Evolutionary conservation across 2,888 invertebrate genomes (phyloP).

Genomic region (Plebejus argus): DNA sequence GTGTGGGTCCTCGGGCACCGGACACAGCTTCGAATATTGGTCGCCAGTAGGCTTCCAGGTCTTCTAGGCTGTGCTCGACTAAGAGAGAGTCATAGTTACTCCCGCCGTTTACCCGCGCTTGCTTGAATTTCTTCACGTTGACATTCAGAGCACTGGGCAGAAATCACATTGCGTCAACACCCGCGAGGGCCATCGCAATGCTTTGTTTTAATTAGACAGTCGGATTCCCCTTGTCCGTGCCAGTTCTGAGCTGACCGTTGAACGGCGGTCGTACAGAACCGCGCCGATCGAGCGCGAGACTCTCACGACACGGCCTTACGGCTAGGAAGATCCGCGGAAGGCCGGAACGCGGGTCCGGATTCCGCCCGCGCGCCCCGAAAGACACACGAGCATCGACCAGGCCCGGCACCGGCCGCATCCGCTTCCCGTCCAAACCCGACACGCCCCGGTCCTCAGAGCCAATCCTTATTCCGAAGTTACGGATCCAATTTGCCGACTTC

Average conservation of each 20-base stretch:
- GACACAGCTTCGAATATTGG: conserved; percentile 40
- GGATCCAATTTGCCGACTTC: conserved; percentile 85
- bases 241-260: conserved; percentile 45
- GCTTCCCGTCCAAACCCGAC: conserved; percentile 62
- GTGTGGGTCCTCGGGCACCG: conserved; percentile 29
- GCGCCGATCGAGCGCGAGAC: conserved; percentile 57
- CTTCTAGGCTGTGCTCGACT: conserved; percentile 37
- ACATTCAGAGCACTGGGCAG: conserved; percentile 84
- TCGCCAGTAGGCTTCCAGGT: conserved; percentile 43
- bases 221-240: conserved; percentile 83
- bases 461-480: conserved; percentile 86
- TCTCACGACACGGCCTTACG: conserved; percentile 51
- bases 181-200: conserved; percentile 84
- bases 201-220: conserved; percentile 86
- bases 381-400: conserved; percentile 44
- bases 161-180: conserved; percentile 85
- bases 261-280: conserved; percentile 53
- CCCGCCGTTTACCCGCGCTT: no score
- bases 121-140: conserved; percentile 81
- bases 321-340: conserved; percentile 50
- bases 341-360: conserved; percentile 50
- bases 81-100: background rate
- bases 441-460: conserved; percentile 85
- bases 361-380: conserved; percentile 53
- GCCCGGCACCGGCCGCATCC: no score